Evolutionary conservation across 2,797 vertebrate species (phyloP).

Genomic region (Poliocrania exsul): DNA sequence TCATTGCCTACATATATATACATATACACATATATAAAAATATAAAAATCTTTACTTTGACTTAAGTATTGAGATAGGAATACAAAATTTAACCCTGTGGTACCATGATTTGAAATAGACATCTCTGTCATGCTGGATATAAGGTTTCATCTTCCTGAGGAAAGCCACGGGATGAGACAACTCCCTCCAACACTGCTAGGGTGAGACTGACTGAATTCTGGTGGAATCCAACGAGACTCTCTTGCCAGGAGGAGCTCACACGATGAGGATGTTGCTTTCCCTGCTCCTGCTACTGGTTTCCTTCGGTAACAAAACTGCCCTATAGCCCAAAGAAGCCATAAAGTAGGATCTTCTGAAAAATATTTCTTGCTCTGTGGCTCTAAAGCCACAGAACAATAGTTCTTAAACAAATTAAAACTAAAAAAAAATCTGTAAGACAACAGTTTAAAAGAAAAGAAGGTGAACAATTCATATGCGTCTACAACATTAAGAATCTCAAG

Average conservation of each 20-base stretch:
- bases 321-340: background rate
- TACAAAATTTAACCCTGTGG: background rate
- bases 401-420: background rate
- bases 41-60: background rate
- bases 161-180: background rate
- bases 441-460: background rate
- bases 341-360: background rate
- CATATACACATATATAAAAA: too few relatives aligned
- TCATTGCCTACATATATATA: background rate
- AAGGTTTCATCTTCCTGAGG: background rate
- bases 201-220: background rate
- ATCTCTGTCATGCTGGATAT: background rate
- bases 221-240: background rate
- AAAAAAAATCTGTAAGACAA: background rate
- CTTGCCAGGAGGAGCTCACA: background rate
- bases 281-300: fast-evolving
- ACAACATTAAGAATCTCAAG: background rate
- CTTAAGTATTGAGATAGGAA: background rate
- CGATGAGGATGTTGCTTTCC: background rate
- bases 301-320: background rate
- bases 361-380: background rate
- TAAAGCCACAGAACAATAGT: background rate
- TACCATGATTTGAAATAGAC: background rate
- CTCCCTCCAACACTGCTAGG: background rate
- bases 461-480: background rate